Evolutionary conservation across 1,140 invertebrate species (phyloP).

Genomic region (Euborellia annulipes): DNA sequence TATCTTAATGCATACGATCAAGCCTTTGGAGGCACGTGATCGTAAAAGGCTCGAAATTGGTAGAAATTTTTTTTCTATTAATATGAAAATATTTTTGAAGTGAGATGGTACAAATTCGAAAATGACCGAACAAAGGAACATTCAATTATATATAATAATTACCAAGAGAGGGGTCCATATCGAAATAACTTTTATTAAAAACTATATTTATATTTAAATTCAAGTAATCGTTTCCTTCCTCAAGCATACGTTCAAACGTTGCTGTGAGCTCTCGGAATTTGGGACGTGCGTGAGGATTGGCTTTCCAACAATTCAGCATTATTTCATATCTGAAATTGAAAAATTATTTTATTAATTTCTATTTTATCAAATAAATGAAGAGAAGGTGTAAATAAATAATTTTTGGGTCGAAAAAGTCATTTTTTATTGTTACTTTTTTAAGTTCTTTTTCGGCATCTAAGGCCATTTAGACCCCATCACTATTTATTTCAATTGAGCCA

Average conservation of each 20-base stretch:
- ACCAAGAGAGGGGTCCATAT: too few species aligned
- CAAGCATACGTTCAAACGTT: conserved; percentile 48
- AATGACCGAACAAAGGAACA: too few species aligned
- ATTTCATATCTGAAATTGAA: conserved; percentile 44
- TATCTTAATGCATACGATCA: too few species aligned
- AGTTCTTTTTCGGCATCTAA: background rate
- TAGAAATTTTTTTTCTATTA: too few species aligned
- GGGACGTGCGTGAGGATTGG: conserved; percentile 52
- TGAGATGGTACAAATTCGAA: too few species aligned
- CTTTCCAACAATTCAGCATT: conserved; percentile 67
- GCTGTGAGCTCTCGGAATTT: conserved; percentile 51
- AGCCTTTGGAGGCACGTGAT: too few species aligned
- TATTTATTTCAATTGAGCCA: background rate
- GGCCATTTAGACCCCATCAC: background rate
- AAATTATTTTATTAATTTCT: conserved; percentile 3
- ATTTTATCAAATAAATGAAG: background rate
- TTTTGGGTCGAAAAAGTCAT: background rate
- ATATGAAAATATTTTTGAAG: too few species aligned
- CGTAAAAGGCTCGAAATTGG: too few species aligned
- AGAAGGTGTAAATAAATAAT: background rate
- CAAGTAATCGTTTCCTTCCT: conserved; percentile 54
- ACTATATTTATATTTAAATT: conserved; percentile 42
- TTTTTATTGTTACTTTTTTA: background rate
- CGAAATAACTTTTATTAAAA: conserved; percentile 41
- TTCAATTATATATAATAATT: too few species aligned